Conservation (phyloP, 1,140 invertebrate species). For the Potamilus streckersoni region DNA sequence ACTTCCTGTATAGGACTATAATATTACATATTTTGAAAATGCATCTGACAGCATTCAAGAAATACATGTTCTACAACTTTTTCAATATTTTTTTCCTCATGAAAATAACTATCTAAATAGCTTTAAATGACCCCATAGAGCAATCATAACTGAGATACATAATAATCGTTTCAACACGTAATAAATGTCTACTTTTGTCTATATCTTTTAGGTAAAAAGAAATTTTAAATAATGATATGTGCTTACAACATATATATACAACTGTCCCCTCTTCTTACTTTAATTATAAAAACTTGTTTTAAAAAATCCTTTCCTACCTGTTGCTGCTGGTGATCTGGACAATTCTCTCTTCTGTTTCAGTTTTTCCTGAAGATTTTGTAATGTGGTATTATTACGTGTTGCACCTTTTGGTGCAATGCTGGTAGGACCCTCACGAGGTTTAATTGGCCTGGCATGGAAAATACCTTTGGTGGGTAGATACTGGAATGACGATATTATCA, state of each 20-base stretch:
- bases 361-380: slow-evolving; percentile 29
- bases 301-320: background rate
- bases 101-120: too few relatives aligned
- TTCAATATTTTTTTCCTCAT: too few relatives aligned
- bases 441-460: background rate
- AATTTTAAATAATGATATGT: background rate
- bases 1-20: too few relatives aligned
- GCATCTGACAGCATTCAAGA: too few relatives aligned
- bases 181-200: background rate
- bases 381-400: background rate
- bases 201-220: background rate
- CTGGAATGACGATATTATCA: background rate
- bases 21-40: too few relatives aligned
- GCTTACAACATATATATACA: background rate
- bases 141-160: too few relatives aligned
- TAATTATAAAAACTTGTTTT: background rate
- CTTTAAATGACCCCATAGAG: too few relatives aligned
- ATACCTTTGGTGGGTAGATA: background rate
- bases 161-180: too few relatives aligned
- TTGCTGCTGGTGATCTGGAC: background rate
- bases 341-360: slow-evolving; percentile 20
- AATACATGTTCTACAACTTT: too few relatives aligned
- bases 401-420: too few relatives aligned
- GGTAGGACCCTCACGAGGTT: too few relatives aligned
- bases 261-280: too few relatives aligned